phyloP scores from a whole-genome alignment of 2,797 vertebrate species.

The Avahi laniger region DNA sequence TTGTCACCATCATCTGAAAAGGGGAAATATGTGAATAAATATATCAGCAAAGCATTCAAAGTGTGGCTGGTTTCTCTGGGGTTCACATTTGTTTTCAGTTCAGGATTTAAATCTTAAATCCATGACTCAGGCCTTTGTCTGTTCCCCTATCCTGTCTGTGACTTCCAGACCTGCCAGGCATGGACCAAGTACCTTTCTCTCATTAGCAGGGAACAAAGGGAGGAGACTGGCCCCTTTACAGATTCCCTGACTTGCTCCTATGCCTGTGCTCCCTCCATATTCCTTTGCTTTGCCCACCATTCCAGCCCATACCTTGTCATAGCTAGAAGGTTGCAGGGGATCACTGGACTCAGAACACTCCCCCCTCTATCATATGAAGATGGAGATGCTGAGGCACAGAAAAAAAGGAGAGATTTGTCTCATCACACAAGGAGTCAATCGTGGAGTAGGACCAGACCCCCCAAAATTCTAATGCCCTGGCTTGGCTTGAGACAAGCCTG shows the following conservation, averaged over 20 bases:
- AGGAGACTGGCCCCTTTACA: neutral
- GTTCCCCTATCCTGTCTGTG: neutral
- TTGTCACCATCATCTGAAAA: constrained; percentile 60
- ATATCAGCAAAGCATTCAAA: constrained; percentile 48
- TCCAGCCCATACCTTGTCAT: neutral
- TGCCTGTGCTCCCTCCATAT: neutral
- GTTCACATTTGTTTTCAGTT: neutral
- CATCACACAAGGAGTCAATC: neutral
- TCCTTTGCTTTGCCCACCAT: neutral
- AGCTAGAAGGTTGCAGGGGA: neutral
- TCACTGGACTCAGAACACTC: neutral
- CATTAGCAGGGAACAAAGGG: neutral
- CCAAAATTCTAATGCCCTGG: neutral
- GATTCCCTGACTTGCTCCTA: neutral
- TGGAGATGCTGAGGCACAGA: neutral
- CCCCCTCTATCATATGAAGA: neutral
- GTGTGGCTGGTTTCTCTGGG: neutral
- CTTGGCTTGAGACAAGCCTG: neutral
- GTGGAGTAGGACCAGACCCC: neutral
- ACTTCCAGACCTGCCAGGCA: neutral
- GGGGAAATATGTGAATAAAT: constrained; percentile 69
- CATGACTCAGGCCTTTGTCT: neutral
- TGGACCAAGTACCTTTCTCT: neutral
- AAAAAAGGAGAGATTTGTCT: neutral
- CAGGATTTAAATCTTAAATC: constrained; percentile 10